A percentile compares a stretch with the other conserved stretches of the same genome.
phyloP scores from a whole-genome alignment of 2,888 invertebrate genomes.

The Micropterix aruncella region DNA sequence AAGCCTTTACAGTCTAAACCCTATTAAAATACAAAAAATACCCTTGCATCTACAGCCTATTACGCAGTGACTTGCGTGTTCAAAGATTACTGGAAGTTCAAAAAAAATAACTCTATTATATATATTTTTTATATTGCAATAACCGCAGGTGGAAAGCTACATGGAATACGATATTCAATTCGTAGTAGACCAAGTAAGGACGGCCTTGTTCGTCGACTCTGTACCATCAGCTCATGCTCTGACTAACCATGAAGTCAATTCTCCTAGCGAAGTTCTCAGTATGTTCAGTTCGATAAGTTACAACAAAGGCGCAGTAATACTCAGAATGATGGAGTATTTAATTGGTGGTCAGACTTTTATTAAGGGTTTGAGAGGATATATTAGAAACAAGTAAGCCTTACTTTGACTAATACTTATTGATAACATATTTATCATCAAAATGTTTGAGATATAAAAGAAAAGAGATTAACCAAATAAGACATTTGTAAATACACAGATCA shows the following conservation, averaged over 20 bases:
- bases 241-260: conserved; percentile 35
- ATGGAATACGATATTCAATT: conserved; percentile 35
- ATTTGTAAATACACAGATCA: no score
- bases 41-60: no score
- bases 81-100: no score
- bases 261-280: conserved; percentile 38
- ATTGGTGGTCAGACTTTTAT: conserved; percentile 38
- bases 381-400: conserved; percentile 32
- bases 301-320: conserved; percentile 44
- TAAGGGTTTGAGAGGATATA: conserved; percentile 37
- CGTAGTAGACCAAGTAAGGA: conserved; percentile 52
- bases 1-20: no score
- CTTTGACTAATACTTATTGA: conserved; percentile 2
- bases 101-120: no score
- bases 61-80: no score
- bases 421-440: conserved; percentile 1
- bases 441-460: not conserved
- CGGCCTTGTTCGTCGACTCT: conserved; percentile 45
- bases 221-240: conserved; percentile 40
- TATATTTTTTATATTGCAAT: no score
- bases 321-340: conserved; percentile 55
- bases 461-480: no score
- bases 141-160: conserved; percentile 22
- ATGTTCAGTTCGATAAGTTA: conserved; percentile 59
- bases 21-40: no score